A percentile compares a stretch with the other conserved stretches of the same genome.
These are phyloP conservation scores for Clarias platycephalus DNA, from an alignment of 2,797 vertebrate species.

Conservation along the genomic window DNA sequence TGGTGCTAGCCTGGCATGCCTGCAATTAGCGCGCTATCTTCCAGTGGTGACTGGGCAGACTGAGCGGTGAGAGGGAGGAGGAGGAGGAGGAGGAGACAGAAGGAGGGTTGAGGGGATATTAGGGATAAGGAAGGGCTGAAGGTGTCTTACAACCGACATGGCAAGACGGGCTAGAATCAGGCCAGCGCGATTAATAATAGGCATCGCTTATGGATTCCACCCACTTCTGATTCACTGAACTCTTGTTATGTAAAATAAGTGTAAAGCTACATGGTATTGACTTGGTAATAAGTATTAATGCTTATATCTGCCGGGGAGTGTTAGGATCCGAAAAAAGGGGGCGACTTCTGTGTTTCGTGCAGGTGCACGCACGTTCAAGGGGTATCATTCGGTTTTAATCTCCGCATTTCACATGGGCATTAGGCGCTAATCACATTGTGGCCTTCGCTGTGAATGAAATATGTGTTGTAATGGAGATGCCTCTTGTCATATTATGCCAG, in stretches of 20 bases:
- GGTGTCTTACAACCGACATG: constrained; percentile 46
- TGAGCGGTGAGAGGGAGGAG: constrained; percentile 33
- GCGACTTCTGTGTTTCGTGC: constrained; percentile 27
- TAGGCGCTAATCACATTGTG: constrained; percentile 44
- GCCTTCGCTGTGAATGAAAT: constrained; percentile 29
- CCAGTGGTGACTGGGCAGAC: constrained; percentile 49
- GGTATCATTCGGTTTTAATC: constrained; percentile 42
- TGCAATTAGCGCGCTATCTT: constrained; percentile 81
- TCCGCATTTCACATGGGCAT: constrained; percentile 36
- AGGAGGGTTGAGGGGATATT: constrained; percentile 42
- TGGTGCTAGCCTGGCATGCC: constrained; percentile 86
- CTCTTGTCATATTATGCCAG: constrained; percentile 42
- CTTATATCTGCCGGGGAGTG: constrained; percentile 33
- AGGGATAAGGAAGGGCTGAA: constrained; percentile 42
- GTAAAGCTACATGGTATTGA: constrained; percentile 27
- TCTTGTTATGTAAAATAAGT: constrained; percentile 49
- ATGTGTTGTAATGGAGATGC: constrained; percentile 44
- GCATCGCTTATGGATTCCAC: constrained; percentile 46
- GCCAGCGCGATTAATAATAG: constrained; percentile 48
- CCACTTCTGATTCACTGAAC: constrained; percentile 51
- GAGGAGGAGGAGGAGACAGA: constrained; percentile 14
- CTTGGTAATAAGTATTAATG: constrained; percentile 43
- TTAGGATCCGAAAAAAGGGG: constrained; percentile 26
- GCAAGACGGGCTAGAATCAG: constrained; percentile 40
- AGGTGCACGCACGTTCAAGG: constrained; percentile 32